Conservation (phyloP, 2,797 vertebrate genomes). For the Coregonus sp. region DNA sequence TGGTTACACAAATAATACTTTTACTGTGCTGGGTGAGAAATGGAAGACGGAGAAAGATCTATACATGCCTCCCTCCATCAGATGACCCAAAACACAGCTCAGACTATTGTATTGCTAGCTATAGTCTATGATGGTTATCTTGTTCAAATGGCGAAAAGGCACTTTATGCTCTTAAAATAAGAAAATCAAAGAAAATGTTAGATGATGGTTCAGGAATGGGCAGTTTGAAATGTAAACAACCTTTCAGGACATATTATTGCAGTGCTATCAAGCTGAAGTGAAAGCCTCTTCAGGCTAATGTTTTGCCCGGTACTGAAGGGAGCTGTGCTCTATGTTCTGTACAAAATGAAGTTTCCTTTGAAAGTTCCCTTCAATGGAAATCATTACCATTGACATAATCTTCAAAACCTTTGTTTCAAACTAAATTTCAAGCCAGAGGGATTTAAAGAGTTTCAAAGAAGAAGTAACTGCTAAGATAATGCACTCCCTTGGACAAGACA, state of each 20-base stretch:
- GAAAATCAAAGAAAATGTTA: neutral
- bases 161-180: neutral
- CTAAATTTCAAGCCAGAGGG: neutral
- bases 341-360: neutral
- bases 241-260: neutral
- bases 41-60: neutral
- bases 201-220: neutral
- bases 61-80: neutral
- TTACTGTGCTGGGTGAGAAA: neutral
- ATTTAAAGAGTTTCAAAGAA: neutral
- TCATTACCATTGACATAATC: neutral
- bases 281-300: neutral
- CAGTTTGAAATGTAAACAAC: neutral
- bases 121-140: neutral
- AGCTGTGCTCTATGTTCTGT: neutral
- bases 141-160: neutral
- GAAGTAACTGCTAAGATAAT: neutral
- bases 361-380: constrained; percentile 5
- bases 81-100: neutral
- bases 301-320: neutral
- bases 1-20: constrained; percentile 11
- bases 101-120: neutral
- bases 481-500: neutral
- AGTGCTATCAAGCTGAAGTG: neutral
- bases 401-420: neutral